Conservation (phyloP, 2,113 vertebrate species). For the Glaucidium brasilianum region DNA sequence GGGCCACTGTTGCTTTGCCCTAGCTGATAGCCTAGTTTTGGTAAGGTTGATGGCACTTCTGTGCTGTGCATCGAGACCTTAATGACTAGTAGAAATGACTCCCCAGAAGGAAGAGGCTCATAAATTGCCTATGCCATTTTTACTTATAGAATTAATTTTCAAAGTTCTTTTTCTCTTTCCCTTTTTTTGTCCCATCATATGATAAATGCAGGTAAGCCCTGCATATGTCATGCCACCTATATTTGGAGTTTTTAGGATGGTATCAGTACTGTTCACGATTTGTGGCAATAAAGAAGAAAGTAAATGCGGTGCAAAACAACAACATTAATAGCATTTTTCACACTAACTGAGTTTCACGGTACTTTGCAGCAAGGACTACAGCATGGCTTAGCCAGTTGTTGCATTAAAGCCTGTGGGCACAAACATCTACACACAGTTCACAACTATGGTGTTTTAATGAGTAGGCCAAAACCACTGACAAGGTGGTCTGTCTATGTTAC, state of each 20-base stretch:
- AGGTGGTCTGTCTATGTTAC: neutral
- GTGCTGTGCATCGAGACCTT: neutral
- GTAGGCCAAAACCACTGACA: neutral
- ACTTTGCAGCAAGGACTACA: neutral
- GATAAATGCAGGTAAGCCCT: neutral
- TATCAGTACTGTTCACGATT: neutral
- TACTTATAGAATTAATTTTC: slow-evolving; percentile 1
- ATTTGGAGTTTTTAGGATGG: neutral
- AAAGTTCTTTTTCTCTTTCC: neutral
- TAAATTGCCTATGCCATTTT: neutral
- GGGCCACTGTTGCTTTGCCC: neutral
- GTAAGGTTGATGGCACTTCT: neutral
- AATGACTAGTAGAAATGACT: neutral
- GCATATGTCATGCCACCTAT: neutral
- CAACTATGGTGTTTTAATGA: neutral
- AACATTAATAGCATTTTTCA: neutral
- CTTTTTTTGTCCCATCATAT: rapidly evolving
- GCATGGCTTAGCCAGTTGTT: neutral
- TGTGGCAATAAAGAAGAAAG: neutral
- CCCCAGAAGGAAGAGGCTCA: neutral
- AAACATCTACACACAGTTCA: no score
- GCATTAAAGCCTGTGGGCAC: neutral
- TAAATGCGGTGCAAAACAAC: neutral
- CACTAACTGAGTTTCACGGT: neutral
- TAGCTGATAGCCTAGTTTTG: neutral